Base-by-base conservation (phyloP, 1,140 invertebrate genomes). In the Cydia fagiglandana region DNA sequence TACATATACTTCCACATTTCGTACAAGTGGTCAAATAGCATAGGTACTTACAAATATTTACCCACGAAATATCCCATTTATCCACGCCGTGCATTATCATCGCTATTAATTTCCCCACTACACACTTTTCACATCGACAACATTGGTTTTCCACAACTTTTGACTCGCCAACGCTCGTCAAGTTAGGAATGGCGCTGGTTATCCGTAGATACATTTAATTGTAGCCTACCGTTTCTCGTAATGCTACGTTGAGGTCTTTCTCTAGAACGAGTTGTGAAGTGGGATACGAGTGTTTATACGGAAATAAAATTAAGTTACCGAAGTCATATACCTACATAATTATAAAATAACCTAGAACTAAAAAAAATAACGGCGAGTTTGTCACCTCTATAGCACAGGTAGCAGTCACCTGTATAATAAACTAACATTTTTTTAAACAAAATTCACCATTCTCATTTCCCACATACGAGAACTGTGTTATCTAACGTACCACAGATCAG, bases 161-260 rank as follows among this genome's bases (percentile, higher is more conserved):
- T n/a, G 6, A 15, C n/a, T n/a, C 53, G 15, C 6, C 53, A 9
- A 17, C 53, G 45, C 45, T 47, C 41, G 41, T 13, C 45, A 47
- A 47, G 50, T 24, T 61, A 17, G 17, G 56, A 61, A 61, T 61
- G 10, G 4, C 17, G 20, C 17, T 24, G 56, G n/a, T 61, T 61
- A 24, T 24, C 24, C 6, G 7, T 61, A 24, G 56, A 12, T 61
- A 4, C 7, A 61, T 61, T 24, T 61, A 61, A 61, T 61, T 61
- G 20, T 24, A 61, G 56, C 20, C 56, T 61, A 24, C 56, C 56
- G 56, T 61, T 61, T 61, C 17, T 61, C 56, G 53, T 61, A 61
- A 61, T 61, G 53, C 17, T 61, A 20, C 53, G 17, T 61, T 61
- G 53, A 61, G n/a, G 15, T 20, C 53, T 61, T 10, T 61, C 56